These are phyloP conservation scores for Marmota flaviventris DNA, from an alignment of 2,113 vertebrate genomes.

Conservation along the genomic window DNA sequence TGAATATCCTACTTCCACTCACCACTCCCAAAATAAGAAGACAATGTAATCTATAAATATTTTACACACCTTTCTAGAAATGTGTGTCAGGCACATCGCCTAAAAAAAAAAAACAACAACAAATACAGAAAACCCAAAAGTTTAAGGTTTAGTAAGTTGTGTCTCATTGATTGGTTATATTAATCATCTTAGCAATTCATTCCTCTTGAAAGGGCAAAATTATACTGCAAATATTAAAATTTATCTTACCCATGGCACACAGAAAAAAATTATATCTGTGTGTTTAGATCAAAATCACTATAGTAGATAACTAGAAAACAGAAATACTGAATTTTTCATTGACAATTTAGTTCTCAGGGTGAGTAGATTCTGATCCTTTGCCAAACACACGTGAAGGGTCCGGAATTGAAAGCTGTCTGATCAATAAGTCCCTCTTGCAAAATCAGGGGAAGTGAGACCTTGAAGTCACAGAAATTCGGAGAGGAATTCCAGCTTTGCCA, in stretches of 20 bases:
- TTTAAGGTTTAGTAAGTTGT: neutral
- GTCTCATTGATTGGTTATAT: neutral
- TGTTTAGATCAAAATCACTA: neutral
- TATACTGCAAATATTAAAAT: neutral
- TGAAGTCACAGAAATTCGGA: neutral
- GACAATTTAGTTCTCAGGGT: neutral
- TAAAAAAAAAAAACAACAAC: neutral
- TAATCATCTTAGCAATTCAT: neutral
- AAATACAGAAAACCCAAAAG: neutral
- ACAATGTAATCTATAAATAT: neutral
- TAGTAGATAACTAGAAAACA: neutral
- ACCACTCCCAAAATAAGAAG: slow-evolving; percentile 30
- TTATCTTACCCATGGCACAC: neutral
- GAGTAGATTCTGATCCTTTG: neutral
- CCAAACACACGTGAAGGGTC: neutral
- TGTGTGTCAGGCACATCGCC: neutral
- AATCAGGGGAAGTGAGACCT: neutral
- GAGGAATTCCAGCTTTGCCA: neutral
- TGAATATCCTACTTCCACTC: neutral
- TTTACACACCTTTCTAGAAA: neutral
- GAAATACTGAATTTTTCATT: neutral
- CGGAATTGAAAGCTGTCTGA: neutral
- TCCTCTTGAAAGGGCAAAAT: neutral
- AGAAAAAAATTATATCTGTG: neutral
- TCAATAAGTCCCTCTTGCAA: neutral